These are phyloP conservation scores for Cebidichthys violaceus DNA, from an alignment of 2,113 vertebrate genomes.

Conservation along the genomic window DNA sequence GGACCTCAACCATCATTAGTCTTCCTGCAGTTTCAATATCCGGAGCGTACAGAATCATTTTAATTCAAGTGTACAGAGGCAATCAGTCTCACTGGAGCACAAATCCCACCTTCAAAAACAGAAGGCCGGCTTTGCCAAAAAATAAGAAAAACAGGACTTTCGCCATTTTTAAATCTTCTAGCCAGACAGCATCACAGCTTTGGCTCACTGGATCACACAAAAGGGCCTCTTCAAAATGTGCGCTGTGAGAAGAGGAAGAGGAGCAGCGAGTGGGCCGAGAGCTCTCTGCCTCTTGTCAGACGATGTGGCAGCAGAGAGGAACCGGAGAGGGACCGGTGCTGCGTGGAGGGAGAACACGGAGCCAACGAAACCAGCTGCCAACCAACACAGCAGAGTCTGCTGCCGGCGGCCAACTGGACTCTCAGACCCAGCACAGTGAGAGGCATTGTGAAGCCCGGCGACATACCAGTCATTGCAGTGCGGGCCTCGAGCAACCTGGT, in stretches of 20 bases:
- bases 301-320: constrained; percentile 45
- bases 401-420: constrained; percentile 26
- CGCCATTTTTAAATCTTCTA: constrained; percentile 38
- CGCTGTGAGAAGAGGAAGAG: constrained; percentile 26
- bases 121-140: constrained; percentile 1
- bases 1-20: not conserved
- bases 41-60: not conserved
- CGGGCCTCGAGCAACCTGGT: not conserved
- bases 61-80: constrained; percentile 3
- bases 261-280: constrained; percentile 61
- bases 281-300: constrained; percentile 60
- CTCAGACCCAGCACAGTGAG: constrained; percentile 32
- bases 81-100: constrained; percentile 11
- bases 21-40: constrained; percentile 4
- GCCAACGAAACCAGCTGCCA: constrained; percentile 60
- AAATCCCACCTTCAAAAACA: constrained; percentile 29
- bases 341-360: constrained; percentile 29
- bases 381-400: constrained; percentile 52
- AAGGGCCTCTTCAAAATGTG: constrained; percentile 57
- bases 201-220: constrained; percentile 51
- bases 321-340: constrained; percentile 22
- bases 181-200: constrained; percentile 46
- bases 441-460: constrained; percentile 17
- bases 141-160: not conserved
- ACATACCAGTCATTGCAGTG: not conserved